phyloP scores from a whole-genome alignment of 2,113 vertebrate genomes.

The Thamnaconus septentrionalis region DNA sequence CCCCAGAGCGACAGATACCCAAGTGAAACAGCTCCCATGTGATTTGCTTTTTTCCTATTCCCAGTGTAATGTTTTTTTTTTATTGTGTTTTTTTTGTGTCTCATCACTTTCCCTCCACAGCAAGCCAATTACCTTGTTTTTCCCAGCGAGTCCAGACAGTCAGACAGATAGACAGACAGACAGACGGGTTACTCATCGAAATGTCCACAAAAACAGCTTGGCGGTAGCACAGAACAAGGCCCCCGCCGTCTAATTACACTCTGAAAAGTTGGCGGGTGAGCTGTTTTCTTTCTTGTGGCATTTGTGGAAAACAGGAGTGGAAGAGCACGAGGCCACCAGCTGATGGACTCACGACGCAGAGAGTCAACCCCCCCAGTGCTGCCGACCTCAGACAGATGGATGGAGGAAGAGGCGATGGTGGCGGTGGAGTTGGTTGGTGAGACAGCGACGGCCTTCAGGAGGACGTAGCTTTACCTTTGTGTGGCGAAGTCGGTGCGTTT shows the following conservation, averaged over 20 bases:
- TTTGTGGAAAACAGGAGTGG: constrained; percentile 16
- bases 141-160: background rate
- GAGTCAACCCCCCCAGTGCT: too few relatives aligned
- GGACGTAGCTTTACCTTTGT: background rate
- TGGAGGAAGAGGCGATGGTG: too few relatives aligned
- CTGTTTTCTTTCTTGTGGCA: constrained; percentile 5
- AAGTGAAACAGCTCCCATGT: background rate
- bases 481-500: too few relatives aligned
- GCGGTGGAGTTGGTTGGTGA: background rate
- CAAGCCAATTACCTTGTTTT: constrained; percentile 4
- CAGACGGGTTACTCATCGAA: background rate
- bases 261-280: constrained; percentile 9
- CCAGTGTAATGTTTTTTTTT: too few relatives aligned
- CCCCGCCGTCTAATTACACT: constrained; percentile 18
- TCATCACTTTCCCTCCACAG: background rate
- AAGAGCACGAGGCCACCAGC: background rate
- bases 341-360: background rate
- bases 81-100: too few relatives aligned
- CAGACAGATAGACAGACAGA: background rate
- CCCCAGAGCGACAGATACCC: background rate
- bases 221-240: background rate
- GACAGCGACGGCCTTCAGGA: background rate
- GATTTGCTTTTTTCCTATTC: background rate
- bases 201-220: constrained; percentile 10
- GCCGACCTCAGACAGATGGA: too few relatives aligned